Evolutionary conservation across 2,797 vertebrate species (phyloP).

Genomic region (Muscicapa comitata): DNA sequence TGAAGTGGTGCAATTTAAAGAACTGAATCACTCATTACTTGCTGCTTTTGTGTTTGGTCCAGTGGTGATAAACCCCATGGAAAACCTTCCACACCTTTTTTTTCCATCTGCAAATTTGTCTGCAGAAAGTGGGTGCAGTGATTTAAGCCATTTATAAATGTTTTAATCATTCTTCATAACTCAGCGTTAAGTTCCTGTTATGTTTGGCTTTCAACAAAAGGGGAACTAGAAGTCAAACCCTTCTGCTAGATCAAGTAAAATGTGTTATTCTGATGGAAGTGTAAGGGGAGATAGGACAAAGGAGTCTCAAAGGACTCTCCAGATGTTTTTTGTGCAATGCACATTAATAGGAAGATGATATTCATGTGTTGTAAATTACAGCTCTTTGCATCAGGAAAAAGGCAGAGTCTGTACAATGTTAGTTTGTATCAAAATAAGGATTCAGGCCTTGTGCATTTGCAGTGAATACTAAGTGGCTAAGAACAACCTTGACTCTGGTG

Average conservation of each 20-base stretch:
- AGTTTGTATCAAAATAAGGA: neutral
- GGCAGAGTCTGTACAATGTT: neutral
- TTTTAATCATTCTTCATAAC: neutral
- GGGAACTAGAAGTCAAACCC: neutral
- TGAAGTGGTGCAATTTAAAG: neutral
- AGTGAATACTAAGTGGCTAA: neutral
- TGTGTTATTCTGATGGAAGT: neutral
- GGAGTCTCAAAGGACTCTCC: neutral
- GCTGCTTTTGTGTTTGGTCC: neutral
- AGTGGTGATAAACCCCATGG: neutral
- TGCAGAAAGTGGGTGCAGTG: neutral
- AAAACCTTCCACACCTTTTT: neutral
- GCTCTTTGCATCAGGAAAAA: neutral
- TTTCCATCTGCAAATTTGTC: neutral
- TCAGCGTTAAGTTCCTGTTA: neutral
- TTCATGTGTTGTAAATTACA: neutral
- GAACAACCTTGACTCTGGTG: neutral
- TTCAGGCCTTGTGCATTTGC: neutral
- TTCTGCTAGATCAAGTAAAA: neutral
- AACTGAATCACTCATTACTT: neutral
- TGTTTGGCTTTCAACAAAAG: neutral
- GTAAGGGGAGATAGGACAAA: neutral
- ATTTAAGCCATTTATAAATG: neutral
- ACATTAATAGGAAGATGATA: fast-evolving
- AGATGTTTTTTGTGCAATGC: neutral